Evolutionary conservation across 2,797 vertebrate species (phyloP).

Genomic region (Brotula barbata): DNA sequence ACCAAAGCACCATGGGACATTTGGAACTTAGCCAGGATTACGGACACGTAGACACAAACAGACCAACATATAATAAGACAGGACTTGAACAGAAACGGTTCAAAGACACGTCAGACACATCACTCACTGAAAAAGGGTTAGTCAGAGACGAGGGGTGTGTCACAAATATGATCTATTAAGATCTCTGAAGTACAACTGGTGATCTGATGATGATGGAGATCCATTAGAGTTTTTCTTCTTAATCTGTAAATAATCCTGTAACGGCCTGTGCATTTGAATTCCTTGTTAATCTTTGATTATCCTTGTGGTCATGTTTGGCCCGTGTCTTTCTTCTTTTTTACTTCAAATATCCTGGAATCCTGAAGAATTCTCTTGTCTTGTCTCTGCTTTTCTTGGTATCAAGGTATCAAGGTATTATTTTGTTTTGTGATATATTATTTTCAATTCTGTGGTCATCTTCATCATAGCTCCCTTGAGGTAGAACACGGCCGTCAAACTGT

Average conservation of each 20-base stretch:
- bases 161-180: slow-evolving; percentile 41
- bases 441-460: slow-evolving; percentile 11
- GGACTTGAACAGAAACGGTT: slow-evolving; percentile 33
- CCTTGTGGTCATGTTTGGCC: neutral
- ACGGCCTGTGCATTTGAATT: no score
- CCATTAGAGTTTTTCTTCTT: slow-evolving; percentile 41
- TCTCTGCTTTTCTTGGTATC: neutral
- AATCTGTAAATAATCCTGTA: no score
- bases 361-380: neutral
- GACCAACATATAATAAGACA: slow-evolving; percentile 51
- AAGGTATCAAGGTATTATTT: neutral
- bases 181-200: slow-evolving; percentile 43
- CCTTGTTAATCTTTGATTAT: slow-evolving; percentile 8
- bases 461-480: neutral
- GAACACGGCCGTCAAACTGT: neutral
- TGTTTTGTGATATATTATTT: slow-evolving; percentile 15
- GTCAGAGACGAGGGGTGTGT: slow-evolving; percentile 52
- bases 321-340: slow-evolving; percentile 8
- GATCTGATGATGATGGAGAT: slow-evolving; percentile 48
- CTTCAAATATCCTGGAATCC: neutral
- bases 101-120: slow-evolving; percentile 30
- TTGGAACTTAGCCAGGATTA: slow-evolving; percentile 74
- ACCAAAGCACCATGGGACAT: slow-evolving; percentile 68
- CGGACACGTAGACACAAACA: slow-evolving; percentile 62
- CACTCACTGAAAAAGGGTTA: slow-evolving; percentile 49